Conservation (phyloP, 2,797 vertebrate genomes). For the Sarcophilus harrisii region DNA sequence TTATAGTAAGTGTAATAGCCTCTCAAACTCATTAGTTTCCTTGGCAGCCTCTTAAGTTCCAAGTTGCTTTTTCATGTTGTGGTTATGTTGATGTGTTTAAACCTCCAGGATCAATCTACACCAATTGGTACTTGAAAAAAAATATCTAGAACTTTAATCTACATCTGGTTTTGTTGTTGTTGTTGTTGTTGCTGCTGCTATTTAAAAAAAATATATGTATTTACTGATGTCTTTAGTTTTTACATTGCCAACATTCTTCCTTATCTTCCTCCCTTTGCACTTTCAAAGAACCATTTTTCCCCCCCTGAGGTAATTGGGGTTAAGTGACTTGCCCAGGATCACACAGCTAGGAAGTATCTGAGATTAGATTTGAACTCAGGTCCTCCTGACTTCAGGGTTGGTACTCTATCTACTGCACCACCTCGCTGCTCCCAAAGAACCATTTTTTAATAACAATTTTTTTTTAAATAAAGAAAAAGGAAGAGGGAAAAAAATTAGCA, state of each 20-base stretch:
- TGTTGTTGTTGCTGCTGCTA: background rate
- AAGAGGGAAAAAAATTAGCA: background rate
- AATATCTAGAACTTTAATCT: background rate
- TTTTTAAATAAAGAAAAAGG: background rate
- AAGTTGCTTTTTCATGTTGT: background rate
- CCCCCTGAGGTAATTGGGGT: no score
- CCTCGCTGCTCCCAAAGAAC: background rate
- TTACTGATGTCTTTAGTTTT: background rate
- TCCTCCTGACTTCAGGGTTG: no score
- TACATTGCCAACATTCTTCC: background rate
- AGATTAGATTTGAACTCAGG: no score
- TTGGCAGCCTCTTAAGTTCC: background rate
- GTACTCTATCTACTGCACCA: no score
- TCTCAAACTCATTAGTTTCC: background rate
- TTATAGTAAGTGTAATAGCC: background rate
- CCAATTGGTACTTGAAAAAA: background rate
- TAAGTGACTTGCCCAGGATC: no score
- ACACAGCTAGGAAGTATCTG: no score
- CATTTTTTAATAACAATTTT: background rate
- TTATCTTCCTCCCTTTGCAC: background rate
- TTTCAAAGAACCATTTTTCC: background rate
- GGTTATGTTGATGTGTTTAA: background rate
- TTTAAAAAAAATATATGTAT: no score
- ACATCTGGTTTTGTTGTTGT: background rate
- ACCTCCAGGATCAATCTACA: background rate